Conservation (phyloP, 2,113 vertebrate genomes). For the chimpanzee (Pan troglodytes) region DNA sequence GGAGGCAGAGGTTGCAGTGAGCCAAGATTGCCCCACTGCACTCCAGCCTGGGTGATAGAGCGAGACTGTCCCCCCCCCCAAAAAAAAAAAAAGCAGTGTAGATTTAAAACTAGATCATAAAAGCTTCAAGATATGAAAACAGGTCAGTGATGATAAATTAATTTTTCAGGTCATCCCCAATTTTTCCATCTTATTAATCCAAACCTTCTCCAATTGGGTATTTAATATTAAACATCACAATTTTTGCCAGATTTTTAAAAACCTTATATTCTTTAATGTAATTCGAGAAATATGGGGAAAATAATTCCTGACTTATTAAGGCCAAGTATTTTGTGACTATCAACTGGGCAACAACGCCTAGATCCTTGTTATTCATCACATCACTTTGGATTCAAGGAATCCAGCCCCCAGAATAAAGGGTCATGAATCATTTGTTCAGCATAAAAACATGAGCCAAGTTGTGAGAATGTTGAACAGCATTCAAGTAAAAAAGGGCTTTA, state of each 20-base stretch:
- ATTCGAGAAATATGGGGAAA: background rate
- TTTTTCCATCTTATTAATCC: background rate
- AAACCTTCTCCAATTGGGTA: background rate
- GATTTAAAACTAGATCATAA: slow-evolving; percentile 34
- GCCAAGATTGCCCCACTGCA: too few species aligned
- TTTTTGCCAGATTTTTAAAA: slow-evolving; percentile 22
- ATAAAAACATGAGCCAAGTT: background rate
- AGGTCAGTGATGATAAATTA: background rate
- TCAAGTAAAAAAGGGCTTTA: background rate
- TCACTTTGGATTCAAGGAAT: background rate
- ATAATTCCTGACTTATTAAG: background rate
- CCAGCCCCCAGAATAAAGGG: background rate
- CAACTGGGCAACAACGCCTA: background rate
- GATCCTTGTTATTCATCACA: background rate
- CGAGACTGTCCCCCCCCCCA: too few species aligned
- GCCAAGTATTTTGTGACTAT: background rate
- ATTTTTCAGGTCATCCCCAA: background rate
- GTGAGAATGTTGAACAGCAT: background rate
- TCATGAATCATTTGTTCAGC: background rate
- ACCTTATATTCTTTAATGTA: background rate
- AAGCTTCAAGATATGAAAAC: background rate
- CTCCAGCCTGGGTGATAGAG: too few species aligned
- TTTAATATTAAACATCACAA: background rate
- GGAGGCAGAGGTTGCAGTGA: too few species aligned
- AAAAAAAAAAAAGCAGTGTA: background rate